phyloP scores from a whole-genome alignment of 2,888 invertebrate genomes.

The Drosophila algonquin region DNA sequence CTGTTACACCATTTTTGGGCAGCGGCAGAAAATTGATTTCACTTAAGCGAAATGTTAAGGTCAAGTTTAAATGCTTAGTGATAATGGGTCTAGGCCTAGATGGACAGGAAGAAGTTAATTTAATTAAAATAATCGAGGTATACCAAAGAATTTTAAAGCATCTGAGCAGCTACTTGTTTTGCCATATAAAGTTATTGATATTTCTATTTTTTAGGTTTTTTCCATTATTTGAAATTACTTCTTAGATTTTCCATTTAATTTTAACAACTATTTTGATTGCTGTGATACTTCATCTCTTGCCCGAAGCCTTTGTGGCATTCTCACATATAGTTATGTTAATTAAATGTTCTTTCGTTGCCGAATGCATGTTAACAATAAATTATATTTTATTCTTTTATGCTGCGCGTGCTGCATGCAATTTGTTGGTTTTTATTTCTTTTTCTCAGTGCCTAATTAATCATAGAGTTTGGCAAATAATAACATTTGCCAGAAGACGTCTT shows the following conservation, averaged over 20 bases:
- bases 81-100: not conserved
- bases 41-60: constrained; percentile 28
- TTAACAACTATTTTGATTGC: no score
- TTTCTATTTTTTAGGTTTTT: no score
- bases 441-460: constrained; percentile 37
- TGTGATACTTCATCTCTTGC: not conserved
- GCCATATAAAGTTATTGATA: no score
- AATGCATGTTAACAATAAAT: not conserved
- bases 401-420: constrained; percentile 32
- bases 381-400: not conserved
- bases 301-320: not conserved
- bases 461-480: constrained; percentile 23
- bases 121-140: not conserved
- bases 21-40: not conserved
- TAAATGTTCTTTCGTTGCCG: not conserved
- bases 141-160: not conserved
- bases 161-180: not conserved
- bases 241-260: not conserved
- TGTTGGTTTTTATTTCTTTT: not conserved
- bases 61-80: constrained; percentile 40
- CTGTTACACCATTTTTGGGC: constrained; percentile 7
- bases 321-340: not conserved
- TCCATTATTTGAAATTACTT: no score
- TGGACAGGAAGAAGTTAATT: not conserved
- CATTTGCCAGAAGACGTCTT: constrained; percentile 1